Evolutionary conservation across 2,888 invertebrate genomes (phyloP).

Genomic region (Harpagoxenus sublaevis): DNA sequence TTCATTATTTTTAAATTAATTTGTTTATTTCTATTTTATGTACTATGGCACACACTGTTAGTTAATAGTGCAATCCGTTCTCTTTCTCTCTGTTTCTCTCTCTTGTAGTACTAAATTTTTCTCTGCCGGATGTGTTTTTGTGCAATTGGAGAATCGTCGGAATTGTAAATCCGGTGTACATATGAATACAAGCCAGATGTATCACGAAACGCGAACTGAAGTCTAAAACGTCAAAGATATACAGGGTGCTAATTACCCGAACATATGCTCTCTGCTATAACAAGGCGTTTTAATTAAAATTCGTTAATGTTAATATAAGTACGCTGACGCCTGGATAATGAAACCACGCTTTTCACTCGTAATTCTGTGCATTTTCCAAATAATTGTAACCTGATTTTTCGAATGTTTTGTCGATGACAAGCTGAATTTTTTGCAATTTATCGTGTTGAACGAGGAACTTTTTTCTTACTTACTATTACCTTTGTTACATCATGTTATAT

Average conservation of each 20-base stretch:
- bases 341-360: slow-evolving; percentile 30
- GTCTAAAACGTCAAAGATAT: slow-evolving; percentile 19
- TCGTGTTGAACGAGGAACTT: background rate
- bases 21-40: background rate
- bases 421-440: slow-evolving; percentile 11
- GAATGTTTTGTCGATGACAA: slow-evolving; percentile 2
- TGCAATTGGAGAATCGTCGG: background rate
- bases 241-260: slow-evolving; percentile 37
- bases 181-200: background rate
- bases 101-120: background rate
- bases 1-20: background rate
- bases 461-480: background rate
- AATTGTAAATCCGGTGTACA: slow-evolving; percentile 13
- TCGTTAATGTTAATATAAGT: slow-evolving; percentile 50
- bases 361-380: slow-evolving; percentile 27
- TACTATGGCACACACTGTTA: background rate
- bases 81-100: background rate
- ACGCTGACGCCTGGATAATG: slow-evolving; percentile 41
- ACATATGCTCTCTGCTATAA: slow-evolving; percentile 29
- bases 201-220: slow-evolving; percentile 6
- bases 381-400: slow-evolving; percentile 16
- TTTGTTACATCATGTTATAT: background rate
- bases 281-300: slow-evolving; percentile 53
- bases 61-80: background rate
- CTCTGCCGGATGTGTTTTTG: slow-evolving; percentile 48